Percentiles rank a stretch among this genome's conserved stretches.
Conservation (phyloP, 2,113 vertebrate genomes). For the Hemibagrus wyckioides region DNA sequence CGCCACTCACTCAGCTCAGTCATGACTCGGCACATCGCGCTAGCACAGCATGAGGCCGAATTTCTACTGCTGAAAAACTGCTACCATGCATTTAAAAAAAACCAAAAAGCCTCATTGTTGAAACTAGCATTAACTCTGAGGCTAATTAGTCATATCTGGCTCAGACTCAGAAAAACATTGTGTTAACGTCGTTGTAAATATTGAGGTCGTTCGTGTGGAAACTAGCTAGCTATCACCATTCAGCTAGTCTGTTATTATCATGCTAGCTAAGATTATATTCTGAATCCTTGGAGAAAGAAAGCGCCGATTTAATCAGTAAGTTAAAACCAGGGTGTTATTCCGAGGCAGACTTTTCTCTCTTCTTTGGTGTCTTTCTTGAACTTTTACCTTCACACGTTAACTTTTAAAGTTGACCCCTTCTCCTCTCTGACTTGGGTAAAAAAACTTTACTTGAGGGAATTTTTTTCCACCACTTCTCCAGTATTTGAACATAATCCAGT, state of each 20-base stretch:
- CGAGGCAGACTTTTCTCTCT: background rate
- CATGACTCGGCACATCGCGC: slow-evolving; percentile 2
- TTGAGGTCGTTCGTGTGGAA: background rate
- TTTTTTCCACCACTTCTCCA: background rate
- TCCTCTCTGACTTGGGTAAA: background rate
- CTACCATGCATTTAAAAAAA: background rate
- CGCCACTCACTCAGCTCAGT: background rate
- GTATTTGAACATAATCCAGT: background rate
- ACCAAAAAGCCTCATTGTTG: background rate
- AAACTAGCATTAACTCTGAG: background rate
- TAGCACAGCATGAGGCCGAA: slow-evolving; percentile 11
- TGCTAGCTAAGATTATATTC: background rate
- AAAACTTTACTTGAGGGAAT: background rate
- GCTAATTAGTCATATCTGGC: background rate
- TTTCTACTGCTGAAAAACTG: background rate
- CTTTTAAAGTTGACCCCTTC: background rate
- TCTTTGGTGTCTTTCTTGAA: background rate
- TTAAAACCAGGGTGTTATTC: background rate
- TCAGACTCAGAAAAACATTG: too few species aligned
- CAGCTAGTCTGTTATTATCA: background rate
- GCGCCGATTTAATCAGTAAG: background rate
- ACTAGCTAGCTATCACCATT: background rate
- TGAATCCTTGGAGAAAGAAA: background rate
- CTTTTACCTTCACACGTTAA: background rate
- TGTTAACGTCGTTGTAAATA: too few species aligned